A percentile compares a stretch with the other conserved stretches of the same genome.
Evolutionary conservation across 2,113 vertebrate species (phyloP).

Genomic region (Riparia riparia): DNA sequence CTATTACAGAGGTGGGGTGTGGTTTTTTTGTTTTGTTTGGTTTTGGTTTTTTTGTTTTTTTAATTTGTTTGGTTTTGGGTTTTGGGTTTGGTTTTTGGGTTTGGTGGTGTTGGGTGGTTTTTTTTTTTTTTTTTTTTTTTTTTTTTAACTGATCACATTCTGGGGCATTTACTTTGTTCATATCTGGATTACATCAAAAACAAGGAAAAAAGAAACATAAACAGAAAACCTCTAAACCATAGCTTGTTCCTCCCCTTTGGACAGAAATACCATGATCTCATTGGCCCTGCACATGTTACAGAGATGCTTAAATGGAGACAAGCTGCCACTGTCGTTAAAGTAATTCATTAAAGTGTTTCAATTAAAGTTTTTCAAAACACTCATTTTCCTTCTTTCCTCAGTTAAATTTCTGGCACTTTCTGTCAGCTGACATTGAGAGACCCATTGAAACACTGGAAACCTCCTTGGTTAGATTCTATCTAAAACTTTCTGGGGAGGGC

Average conservation of each 20-base stretch:
- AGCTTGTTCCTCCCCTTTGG: background rate
- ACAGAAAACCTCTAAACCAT: background rate
- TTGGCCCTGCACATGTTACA: background rate
- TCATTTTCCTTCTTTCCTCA: background rate
- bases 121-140: fast-evolving
- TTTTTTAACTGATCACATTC: background rate
- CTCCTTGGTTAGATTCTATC: background rate
- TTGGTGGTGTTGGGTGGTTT: background rate
- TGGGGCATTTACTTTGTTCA: background rate
- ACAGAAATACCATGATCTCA: background rate
- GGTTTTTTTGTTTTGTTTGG: fast-evolving
- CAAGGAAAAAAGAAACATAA: background rate
- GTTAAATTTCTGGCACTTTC: background rate
- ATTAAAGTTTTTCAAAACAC: background rate
- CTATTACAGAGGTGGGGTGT: background rate
- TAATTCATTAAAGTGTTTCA: background rate
- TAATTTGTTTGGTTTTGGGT: background rate
- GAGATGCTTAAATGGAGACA: background rate
- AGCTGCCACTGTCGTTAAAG: background rate
- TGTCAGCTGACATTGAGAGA: background rate
- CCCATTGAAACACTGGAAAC: background rate
- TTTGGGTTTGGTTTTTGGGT: background rate
- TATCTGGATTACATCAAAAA: background rate
- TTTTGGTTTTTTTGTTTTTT: background rate
- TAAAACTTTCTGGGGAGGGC: background rate